Conservation (phyloP, 2,797 vertebrate genomes). For the Astyanax mexicanus region DNA sequence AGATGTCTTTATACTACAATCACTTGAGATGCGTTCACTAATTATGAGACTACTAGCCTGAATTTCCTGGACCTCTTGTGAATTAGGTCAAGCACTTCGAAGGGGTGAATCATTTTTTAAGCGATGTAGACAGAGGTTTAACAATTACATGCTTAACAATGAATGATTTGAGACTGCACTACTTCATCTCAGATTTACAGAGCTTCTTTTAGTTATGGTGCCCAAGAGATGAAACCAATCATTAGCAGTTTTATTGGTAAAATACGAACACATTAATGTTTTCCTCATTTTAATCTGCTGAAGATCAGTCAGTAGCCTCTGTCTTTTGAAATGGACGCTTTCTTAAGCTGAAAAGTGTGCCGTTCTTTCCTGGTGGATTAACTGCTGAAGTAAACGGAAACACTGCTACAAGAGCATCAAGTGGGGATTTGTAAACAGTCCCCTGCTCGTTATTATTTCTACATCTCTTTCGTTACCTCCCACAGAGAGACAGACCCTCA, state of each 20-base stretch:
- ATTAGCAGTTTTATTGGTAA: not conserved
- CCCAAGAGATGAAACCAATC: not conserved
- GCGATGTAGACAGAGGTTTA: too few species aligned
- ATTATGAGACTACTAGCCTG: too few species aligned
- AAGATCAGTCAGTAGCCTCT: not conserved
- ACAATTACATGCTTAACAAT: too few species aligned
- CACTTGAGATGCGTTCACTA: too few species aligned
- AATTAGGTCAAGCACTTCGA: too few species aligned
- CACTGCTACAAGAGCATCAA: not conserved
- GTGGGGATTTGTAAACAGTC: constrained; percentile 2
- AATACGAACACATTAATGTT: not conserved
- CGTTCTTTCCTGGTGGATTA: not conserved
- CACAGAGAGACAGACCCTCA: constrained; percentile 49
- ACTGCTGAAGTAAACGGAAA: not conserved
- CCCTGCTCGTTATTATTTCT: constrained; percentile 6
- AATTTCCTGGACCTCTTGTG: too few species aligned
- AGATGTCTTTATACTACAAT: too few species aligned
- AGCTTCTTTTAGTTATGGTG: not conserved
- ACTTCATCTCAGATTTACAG: too few species aligned
- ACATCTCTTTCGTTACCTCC: constrained; percentile 2
- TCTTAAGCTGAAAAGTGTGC: not conserved
- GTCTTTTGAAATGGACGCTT: not conserved
- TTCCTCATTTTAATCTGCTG: not conserved
- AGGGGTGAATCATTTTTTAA: too few species aligned
- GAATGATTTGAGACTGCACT: too few species aligned